Evolutionary conservation across 2,113 vertebrate species (phyloP).

Genomic region (Artemisiospiza belli): DNA sequence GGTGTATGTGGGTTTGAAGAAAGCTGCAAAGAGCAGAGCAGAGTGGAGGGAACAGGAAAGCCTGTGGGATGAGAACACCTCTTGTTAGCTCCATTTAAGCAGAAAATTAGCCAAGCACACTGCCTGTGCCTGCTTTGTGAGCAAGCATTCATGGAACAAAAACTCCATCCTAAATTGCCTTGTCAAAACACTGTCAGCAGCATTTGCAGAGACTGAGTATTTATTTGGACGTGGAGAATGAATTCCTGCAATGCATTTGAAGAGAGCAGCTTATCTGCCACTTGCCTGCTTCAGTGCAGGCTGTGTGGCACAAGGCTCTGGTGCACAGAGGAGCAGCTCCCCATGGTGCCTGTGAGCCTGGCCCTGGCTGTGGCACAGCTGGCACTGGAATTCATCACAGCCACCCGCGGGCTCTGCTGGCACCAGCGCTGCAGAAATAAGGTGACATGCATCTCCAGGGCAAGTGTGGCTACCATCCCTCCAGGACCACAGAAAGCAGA

Average conservation of each 20-base stretch:
- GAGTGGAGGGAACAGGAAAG: not conserved
- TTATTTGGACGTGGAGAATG: not conserved
- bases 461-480: not conserved
- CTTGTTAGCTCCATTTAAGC: not conserved
- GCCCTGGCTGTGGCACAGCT: not conserved
- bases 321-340: accelerated
- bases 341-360: not conserved
- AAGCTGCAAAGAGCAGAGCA: not conserved
- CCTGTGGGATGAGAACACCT: not conserved
- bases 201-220: not conserved
- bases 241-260: not conserved
- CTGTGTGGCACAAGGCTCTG: not conserved
- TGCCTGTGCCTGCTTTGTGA: not conserved
- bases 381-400: too few species aligned
- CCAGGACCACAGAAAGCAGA: not conserved
- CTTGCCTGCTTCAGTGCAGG: not conserved
- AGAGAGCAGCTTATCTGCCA: not conserved
- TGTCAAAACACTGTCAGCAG: not conserved
- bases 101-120: not conserved
- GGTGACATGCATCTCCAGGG: not conserved
- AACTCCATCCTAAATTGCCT: not conserved
- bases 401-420: too few species aligned
- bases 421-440: not conserved
- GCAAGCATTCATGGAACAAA: not conserved
- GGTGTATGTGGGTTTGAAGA: not conserved